Conservation (phyloP, 2,888 invertebrate genomes). For the Stenolophus ochropezus region DNA sequence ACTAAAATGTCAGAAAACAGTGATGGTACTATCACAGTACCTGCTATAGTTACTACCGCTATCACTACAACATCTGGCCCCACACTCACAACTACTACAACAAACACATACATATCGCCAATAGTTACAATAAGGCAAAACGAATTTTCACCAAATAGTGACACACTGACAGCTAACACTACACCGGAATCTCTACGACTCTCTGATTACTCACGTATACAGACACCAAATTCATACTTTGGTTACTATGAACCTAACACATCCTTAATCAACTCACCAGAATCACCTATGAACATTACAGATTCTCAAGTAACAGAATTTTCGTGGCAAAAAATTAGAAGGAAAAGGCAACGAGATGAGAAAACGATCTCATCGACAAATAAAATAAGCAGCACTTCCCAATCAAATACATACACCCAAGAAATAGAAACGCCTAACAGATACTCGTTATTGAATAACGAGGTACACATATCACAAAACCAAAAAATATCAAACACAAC, state of each 20-base stretch:
- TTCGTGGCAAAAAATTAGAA: neutral
- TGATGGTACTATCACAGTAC: neutral
- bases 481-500: constrained; percentile 10
- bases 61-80: neutral
- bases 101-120: neutral
- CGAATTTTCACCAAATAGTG: neutral
- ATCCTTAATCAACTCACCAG: neutral
- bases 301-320: neutral
- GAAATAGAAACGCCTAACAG: neutral
- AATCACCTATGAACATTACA: neutral
- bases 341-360: neutral
- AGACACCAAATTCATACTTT: neutral
- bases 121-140: neutral
- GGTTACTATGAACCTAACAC: neutral
- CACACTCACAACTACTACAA: neutral
- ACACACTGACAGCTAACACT: neutral
- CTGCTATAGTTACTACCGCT: neutral
- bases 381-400: neutral
- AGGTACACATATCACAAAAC: neutral
- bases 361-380: neutral
- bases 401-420: neutral
- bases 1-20: neutral
- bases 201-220: neutral
- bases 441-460: neutral
- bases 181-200: neutral